Evolutionary conservation across 1,140 invertebrate species (phyloP), one percentile per base, ranked within the genome.

Genomic region (Orussus abietinus): DNA sequence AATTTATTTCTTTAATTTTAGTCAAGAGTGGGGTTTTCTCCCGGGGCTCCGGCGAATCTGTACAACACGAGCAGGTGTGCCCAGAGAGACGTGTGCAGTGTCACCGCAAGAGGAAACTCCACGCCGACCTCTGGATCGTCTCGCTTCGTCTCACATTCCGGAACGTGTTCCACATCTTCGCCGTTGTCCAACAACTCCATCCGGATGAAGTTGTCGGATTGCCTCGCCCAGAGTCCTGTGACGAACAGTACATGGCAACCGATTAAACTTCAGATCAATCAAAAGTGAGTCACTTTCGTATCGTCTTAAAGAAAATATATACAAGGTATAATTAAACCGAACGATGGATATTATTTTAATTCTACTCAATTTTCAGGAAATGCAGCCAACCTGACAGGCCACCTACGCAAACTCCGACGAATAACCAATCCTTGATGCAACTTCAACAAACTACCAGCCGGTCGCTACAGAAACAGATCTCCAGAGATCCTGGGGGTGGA

Each of bases 391-490:
- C 36, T 7, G 69, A 71, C 18, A 72, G 58, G 19, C 53, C 55
- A 36, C 44, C 49, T 47, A 49, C 31, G 26, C 40, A 55, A n/a
- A 20, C 19, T 31, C 19, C 42, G 42, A 42, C 42, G 15, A 51
- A 20, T 46, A 52, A 21, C 28, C 50, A 57, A 26, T 49, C 31
- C 10, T 10, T 30, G 4, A 15, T 3, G 4, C 42, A 32, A 28
- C 14, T 47, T 11, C 55, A 57, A 22, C 31, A 49, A 14, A 57
- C 45, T 4, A 29, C 41, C 21, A 64, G 59, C 46, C 65, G 74
- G 51, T 84, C 81, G 0, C 66, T 88, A 9, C 84, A 88, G 54
- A 88, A 88, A 69, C 82, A 83, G 64, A 80, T 80, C 17, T 72
- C 66, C 0, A 58, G 69, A 44, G 71, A 74, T 42, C 55, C 62